Conservation (phyloP, 2,888 invertebrate species). For the Dione vanillae region DNA sequence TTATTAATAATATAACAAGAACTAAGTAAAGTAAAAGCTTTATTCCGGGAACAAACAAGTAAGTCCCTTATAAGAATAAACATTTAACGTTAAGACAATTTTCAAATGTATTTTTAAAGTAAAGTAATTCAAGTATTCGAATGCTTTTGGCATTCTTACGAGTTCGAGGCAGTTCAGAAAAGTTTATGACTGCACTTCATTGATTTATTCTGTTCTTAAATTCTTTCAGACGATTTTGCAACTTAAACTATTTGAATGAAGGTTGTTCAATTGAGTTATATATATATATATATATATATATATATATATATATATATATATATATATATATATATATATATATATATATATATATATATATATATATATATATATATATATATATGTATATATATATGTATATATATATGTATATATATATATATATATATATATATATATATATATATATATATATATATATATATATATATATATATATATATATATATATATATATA, state of each 20-base stretch:
- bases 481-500: no score
- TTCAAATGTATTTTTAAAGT: slow-evolving; percentile 36
- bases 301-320: no score
- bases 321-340: no score
- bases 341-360: no score
- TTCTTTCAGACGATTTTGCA: slow-evolving; percentile 17
- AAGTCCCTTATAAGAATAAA: slow-evolving; percentile 37
- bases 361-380: no score
- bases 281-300: no score
- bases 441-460: no score
- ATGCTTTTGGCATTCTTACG: slow-evolving; percentile 33
- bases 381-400: no score
- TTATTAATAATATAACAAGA: slow-evolving; percentile 1
- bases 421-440: no score
- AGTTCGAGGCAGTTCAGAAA: slow-evolving; percentile 27
- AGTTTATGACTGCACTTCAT: slow-evolving; percentile 32
- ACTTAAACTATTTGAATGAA: slow-evolving; percentile 5
- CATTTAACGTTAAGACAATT: slow-evolving; percentile 40
- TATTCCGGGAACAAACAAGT: slow-evolving; percentile 18
- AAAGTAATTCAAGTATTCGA: slow-evolving; percentile 37
- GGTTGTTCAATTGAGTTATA: not conserved
- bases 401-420: no score
- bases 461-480: no score
- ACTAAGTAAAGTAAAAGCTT: slow-evolving; percentile 24
- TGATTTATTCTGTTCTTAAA: slow-evolving; percentile 27